Percentiles rank a stretch among this genome's conserved stretches.
These are phyloP conservation scores for Corythoichthys intestinalis DNA, from an alignment of 2,113 vertebrate species.

Conservation along the genomic window DNA sequence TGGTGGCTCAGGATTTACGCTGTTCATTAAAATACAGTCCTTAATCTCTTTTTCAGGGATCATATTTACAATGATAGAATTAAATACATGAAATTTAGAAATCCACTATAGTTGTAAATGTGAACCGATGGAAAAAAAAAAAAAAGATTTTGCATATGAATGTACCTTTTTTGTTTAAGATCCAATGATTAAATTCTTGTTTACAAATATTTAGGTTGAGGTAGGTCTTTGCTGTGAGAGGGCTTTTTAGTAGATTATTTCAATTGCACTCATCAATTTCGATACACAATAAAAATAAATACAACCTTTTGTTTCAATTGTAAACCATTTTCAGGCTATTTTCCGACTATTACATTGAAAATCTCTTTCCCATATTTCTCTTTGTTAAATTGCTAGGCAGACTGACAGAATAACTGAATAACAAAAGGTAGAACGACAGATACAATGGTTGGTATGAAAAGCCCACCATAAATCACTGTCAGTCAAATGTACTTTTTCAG, in stretches of 20 bases:
- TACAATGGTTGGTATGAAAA: conserved; percentile 26
- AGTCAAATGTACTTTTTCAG: conserved; percentile 32
- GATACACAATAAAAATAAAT: neutral
- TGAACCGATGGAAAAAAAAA: neutral
- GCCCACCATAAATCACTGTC: conserved; percentile 42
- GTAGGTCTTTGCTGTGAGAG: neutral
- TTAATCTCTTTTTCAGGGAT: neutral
- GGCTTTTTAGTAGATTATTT: neutral
- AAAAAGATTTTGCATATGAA: neutral
- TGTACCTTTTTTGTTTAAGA: neutral
- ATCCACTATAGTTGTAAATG: neutral
- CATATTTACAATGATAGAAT: neutral
- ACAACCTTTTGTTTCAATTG: neutral
- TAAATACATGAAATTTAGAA: neutral
- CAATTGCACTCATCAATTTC: neutral
- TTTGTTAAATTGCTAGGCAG: conserved; percentile 37
- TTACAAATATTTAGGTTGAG: neutral
- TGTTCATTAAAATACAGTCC: neutral
- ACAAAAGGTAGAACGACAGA: conserved; percentile 36
- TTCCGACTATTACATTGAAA: conserved; percentile 16
- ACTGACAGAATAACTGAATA: conserved; percentile 52
- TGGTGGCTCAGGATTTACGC: no score
- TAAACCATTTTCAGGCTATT: neutral
- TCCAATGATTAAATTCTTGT: neutral
- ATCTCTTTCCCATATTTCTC: conserved; percentile 27